Evolutionary conservation across 1,140 invertebrate species (phyloP).

Genomic region (Drosophila miranda): DNA sequence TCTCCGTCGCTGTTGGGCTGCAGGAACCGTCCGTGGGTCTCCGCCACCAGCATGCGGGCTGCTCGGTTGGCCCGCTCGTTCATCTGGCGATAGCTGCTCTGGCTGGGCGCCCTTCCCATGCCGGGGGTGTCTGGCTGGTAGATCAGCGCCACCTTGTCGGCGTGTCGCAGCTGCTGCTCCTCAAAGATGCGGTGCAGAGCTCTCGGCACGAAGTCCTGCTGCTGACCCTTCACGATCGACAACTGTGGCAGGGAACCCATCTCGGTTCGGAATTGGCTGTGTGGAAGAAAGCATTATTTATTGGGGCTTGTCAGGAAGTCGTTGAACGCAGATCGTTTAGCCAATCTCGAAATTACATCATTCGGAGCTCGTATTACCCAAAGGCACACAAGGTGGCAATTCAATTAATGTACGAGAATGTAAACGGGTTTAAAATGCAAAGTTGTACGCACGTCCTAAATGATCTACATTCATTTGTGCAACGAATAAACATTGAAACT

Average conservation of each 20-base stretch:
- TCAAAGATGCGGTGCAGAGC: conserved; percentile 84
- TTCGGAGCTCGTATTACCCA: background rate
- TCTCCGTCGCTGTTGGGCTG: conserved; percentile 86
- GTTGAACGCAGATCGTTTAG: background rate
- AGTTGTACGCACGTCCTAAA: no score
- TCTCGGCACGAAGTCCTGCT: conserved; percentile 78
- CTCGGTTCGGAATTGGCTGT: background rate
- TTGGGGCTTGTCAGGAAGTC: background rate
- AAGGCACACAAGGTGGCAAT: no score
- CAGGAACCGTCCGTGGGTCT: conserved; percentile 72
- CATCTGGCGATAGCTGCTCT: conserved; percentile 85
- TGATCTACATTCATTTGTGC: no score
- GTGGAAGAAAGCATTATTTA: background rate
- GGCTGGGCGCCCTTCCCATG: conserved; percentile 63
- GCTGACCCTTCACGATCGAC: conserved; percentile 85
- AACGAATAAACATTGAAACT: no score
- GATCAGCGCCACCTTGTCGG: conserved; percentile 84
- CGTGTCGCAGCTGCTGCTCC: conserved; percentile 72
- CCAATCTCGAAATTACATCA: conserved; percentile 15
- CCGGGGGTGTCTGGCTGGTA: conserved; percentile 82
- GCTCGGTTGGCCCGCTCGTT: conserved; percentile 85
- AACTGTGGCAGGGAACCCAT: conserved; percentile 88
- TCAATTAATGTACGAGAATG: no score
- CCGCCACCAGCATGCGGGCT: conserved; percentile 84
- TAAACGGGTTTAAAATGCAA: no score